Percentiles rank a stretch among this genome's conserved stretches.
Conservation (phyloP, 2,888 invertebrate genomes). For the Carcina quercana region DNA sequence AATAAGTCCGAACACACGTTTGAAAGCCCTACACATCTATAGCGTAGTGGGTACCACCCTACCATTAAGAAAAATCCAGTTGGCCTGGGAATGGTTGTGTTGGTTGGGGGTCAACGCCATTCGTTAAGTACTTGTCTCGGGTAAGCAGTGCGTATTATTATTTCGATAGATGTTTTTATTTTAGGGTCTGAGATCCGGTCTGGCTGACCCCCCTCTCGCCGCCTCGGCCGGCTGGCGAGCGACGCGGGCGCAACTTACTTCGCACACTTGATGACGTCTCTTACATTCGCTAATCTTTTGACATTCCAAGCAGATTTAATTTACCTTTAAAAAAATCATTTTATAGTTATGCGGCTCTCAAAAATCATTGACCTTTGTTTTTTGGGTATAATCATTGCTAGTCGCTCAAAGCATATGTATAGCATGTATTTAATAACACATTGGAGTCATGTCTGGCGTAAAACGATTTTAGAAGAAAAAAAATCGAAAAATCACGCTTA, state of each 20-base stretch:
- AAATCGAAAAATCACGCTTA: too few relatives aligned
- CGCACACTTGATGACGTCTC: too few relatives aligned
- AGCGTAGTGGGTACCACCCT: slow-evolving; percentile 49
- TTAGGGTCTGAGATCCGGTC: slow-evolving; percentile 70
- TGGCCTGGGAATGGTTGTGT: slow-evolving; percentile 68
- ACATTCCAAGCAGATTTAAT: too few relatives aligned
- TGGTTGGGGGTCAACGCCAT: slow-evolving; percentile 74
- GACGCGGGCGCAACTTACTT: slow-evolving; percentile 23
- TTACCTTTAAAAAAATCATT: too few relatives aligned
- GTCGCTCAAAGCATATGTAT: too few relatives aligned
- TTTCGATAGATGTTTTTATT: slow-evolving; percentile 73
- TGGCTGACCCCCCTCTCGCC: slow-evolving; percentile 65
- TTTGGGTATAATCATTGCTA: too few relatives aligned
- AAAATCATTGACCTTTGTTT: too few relatives aligned
- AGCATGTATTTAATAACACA: too few relatives aligned
- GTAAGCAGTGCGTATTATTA: slow-evolving; percentile 70
- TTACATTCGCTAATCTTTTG: too few relatives aligned
- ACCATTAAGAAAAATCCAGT: slow-evolving; percentile 65
- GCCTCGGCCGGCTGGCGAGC: slow-evolving; percentile 43
- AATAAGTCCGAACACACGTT: slow-evolving; percentile 60
- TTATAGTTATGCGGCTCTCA: too few relatives aligned
- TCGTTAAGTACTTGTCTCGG: slow-evolving; percentile 67
- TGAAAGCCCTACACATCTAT: slow-evolving; percentile 55
- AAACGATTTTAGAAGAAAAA: too few relatives aligned
- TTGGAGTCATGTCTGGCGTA: too few relatives aligned